phyloP scores from a whole-genome alignment of 2,888 invertebrate genomes.

The Dicyrtoma fusca region DNA sequence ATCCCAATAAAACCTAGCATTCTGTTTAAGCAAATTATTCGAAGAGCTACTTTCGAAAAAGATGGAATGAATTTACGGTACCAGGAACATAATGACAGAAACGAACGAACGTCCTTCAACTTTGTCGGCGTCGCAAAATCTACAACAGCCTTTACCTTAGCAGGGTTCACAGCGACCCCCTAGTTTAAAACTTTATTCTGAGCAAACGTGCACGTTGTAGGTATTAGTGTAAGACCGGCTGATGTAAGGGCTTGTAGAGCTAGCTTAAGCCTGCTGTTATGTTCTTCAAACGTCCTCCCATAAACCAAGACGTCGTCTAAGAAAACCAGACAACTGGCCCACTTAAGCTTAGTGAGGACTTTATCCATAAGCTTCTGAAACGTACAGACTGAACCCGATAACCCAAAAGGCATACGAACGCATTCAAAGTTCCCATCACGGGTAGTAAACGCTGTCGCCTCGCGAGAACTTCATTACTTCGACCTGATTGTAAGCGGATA shows the following conservation, averaged over 20 bases:
- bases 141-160: conserved; percentile 30
- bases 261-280: conserved; percentile 32
- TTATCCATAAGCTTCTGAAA: conserved; percentile 56
- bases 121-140: conserved; percentile 32
- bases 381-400: conserved; percentile 57
- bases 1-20: conserved; percentile 23
- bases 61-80: conserved; percentile 39
- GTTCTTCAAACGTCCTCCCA: conserved; percentile 42
- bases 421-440: conserved; percentile 58
- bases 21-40: conserved; percentile 6
- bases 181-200: neutral
- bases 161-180: conserved; percentile 17
- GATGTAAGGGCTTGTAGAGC: conserved; percentile 28
- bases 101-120: conserved; percentile 18
- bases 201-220: conserved; percentile 47
- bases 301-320: conserved; percentile 58
- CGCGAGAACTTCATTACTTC: conserved; percentile 52
- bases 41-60: conserved; percentile 27
- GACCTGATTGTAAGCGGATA: conserved; percentile 58
- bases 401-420: conserved; percentile 58
- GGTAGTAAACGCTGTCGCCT: conserved; percentile 58
- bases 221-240: conserved; percentile 54
- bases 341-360: neutral
- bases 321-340: neutral
- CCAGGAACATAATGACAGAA: conserved; percentile 38